Evolutionary conservation across 2,113 vertebrate species (phyloP).

Genomic region (Pseudorectes ferrugineus): DNA sequence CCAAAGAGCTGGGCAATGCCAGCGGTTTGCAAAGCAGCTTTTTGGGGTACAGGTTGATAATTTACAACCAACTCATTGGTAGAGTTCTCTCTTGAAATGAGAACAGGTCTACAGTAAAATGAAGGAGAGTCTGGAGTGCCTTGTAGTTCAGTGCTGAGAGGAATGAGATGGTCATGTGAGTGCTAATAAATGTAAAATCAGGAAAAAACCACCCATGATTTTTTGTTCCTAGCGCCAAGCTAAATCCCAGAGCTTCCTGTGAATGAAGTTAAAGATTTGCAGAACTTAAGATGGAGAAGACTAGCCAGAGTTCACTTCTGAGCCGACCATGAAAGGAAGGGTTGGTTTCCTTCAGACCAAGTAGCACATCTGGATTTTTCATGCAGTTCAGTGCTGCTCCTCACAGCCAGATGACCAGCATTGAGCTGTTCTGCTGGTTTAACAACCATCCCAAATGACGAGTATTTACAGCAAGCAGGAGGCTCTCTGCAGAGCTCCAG

Average conservation of each 20-base stretch:
- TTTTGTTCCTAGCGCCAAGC: not conserved
- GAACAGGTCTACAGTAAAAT: not conserved
- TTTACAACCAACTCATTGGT: not conserved
- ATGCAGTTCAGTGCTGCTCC: not conserved
- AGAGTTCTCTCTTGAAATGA: not conserved
- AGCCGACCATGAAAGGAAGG: not conserved
- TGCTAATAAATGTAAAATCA: not conserved
- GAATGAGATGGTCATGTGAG: not conserved
- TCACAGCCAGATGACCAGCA: not conserved
- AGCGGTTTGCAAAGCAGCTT: not conserved
- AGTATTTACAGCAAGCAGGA: not conserved
- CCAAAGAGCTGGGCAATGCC: not conserved
- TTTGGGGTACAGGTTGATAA: not conserved
- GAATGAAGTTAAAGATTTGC: not conserved
- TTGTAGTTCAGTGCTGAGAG: not conserved
- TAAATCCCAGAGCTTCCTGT: not conserved
- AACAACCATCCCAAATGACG: accelerated
- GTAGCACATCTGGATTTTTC: not conserved
- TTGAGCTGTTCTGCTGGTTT: not conserved
- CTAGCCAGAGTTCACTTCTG: not conserved
- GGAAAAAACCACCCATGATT: accelerated
- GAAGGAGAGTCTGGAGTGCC: not conserved
- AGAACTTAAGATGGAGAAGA: not conserved
- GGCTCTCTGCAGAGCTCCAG: not conserved
- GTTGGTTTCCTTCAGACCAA: not conserved